Evolutionary conservation across 2,888 invertebrate genomes (phyloP), one percentile per base, ranked within the genome.

Genomic region (Drosophila ochracea): DNA sequence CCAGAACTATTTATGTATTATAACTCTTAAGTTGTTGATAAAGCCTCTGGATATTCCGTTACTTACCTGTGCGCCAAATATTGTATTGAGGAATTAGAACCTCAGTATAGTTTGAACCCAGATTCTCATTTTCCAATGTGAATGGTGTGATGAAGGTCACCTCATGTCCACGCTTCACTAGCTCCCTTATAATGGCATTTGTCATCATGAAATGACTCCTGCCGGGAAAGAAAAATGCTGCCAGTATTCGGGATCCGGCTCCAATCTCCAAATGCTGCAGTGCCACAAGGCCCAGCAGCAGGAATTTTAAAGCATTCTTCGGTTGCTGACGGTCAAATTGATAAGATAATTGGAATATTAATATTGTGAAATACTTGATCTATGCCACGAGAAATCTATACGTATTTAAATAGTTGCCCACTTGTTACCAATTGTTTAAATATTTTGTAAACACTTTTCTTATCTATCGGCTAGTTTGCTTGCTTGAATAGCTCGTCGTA

Each of bases 191-290:
- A 4, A 94, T 62, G 0, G 91, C 83, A 54, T 93, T 91, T 28
- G 92, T 92, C 91, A 94, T 93, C 63, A 93, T 91, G 28, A 93
- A 94, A 69, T 94, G 94, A 41, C 94, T 94, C 47, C 91, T 93
- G 1, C 85, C 92, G 0, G 92, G 92, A 33, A 94, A 93, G 0
- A 93, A 91, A 63, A 93, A 94, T 0, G 94, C 49, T 0, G 92
- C 94, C 11, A 94, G 74, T 16, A 94, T 94, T 16, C 93, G 88
- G 0, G 93, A 89, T 7, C 85, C 66, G 1, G 68, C 13, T 4
- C 68, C 75, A 3, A 83, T 10, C 28, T 83, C 69, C 37, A 81
- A 0, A 0, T 73, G 68, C 57, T 86, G 87, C 1, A 90, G 33
- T 1, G 87, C 76, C 55, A 89, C 55, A 30, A 86, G 53, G n/a